A percentile compares a stretch with the other conserved stretches of the same genome.
Conservation (phyloP, 1,140 invertebrate genomes). For the Hycleus cichorii region DNA sequence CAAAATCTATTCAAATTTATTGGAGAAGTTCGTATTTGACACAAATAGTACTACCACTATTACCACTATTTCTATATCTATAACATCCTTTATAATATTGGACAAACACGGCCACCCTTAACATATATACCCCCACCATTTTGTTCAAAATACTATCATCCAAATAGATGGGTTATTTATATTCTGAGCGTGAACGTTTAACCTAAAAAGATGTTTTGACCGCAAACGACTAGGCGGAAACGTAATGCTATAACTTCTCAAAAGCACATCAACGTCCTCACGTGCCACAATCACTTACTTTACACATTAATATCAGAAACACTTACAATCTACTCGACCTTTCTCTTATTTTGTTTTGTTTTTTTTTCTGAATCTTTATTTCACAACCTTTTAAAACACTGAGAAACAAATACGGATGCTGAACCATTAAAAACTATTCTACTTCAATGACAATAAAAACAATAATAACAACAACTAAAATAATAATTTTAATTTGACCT, state of each 20-base stretch:
- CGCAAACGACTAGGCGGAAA: conserved; percentile 16
- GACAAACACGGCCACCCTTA: no score
- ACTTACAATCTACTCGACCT: neutral
- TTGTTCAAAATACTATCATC: conserved; percentile 4
- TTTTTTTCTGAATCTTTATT: no score
- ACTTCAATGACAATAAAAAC: no score
- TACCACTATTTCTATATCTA: no score
- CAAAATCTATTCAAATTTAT: conserved; percentile 14
- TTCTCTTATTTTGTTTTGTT: no score
- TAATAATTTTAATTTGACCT: no score
- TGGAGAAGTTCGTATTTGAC: conserved; percentile 10
- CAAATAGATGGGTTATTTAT: conserved; percentile 15
- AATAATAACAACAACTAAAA: no score
- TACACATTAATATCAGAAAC: conserved; percentile 7
- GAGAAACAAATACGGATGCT: no score
- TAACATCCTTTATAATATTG: no score
- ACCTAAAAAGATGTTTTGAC: conserved; percentile 16
- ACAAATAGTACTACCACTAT: conserved; percentile 4
- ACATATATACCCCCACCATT: no score
- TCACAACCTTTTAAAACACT: no score
- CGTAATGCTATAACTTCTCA: conserved; percentile 10
- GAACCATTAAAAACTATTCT: no score
- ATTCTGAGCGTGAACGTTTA: conserved; percentile 14
- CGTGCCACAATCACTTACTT: conserved; percentile 14
- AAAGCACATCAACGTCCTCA: conserved; percentile 13